These are phyloP conservation scores for Synaphobranchus kaupii DNA, from an alignment of 2,797 vertebrate genomes.

Conservation along the genomic window DNA sequence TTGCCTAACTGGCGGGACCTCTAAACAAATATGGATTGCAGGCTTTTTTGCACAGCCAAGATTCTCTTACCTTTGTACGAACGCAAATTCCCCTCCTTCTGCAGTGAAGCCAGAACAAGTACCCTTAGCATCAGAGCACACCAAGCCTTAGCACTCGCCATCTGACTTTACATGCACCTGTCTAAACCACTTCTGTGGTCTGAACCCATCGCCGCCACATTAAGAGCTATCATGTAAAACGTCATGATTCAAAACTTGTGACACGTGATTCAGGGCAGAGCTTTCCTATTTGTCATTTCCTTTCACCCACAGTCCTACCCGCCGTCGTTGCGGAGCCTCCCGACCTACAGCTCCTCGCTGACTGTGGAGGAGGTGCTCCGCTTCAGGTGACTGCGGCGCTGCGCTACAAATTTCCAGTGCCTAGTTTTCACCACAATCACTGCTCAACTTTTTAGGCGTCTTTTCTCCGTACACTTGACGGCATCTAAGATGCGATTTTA, in stretches of 20 bases:
- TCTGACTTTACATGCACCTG: not conserved
- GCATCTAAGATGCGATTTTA: not conserved
- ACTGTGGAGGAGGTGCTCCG: too few species aligned
- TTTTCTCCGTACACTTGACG: too few species aligned
- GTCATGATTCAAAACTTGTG: not conserved
- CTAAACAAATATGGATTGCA: not conserved
- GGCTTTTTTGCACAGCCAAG: not conserved
- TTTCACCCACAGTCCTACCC: not conserved
- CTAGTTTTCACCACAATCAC: not conserved
- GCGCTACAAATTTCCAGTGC: too few species aligned
- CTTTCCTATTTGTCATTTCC: slow-evolving; percentile 10
- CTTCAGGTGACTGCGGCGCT: too few species aligned
- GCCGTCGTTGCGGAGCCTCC: not conserved
- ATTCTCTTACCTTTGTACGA: not conserved
- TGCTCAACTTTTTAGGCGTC: too few species aligned
- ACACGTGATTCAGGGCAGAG: not conserved
- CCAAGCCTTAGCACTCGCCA: not conserved
- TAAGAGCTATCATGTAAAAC: not conserved
- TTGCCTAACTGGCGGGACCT: too few species aligned
- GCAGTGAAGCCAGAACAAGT: not conserved
- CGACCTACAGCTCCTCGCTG: too few species aligned
- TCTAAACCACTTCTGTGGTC: too few species aligned
- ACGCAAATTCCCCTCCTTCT: not conserved
- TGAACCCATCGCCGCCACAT: not conserved
- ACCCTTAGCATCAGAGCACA: not conserved